Evolutionary conservation across 1,140 invertebrate genomes (phyloP), one percentile per base, ranked within the genome.

Genomic region (Antheraea pernyi): DNA sequence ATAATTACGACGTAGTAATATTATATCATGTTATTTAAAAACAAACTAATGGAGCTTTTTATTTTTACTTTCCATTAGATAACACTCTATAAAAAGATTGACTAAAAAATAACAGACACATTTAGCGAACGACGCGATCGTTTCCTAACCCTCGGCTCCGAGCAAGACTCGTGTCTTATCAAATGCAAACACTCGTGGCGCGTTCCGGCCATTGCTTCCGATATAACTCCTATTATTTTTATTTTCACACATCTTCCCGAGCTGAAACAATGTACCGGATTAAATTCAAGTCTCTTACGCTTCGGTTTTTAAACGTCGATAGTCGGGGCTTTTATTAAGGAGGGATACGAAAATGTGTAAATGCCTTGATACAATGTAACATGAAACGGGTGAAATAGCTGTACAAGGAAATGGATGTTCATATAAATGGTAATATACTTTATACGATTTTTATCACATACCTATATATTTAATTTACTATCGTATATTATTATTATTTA

Each of bases 161-260:
- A n/a, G 61, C 62, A 65, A 53, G 69, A 37, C 58, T 65, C 48
- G 37, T 65, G 70, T 68, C 88, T 91, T 91, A 91, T 91, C 89
- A 86, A 86, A 84, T 83, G 81, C 82, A 81, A 85, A 89, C 89
- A 91, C 88, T 88, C 84, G 75, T 75, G 70, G 75, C 76, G 73
- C 81, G 82, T 91, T 89, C 83, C 85, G 80, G 80, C 79, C 84
- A 85, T 89, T 91, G 86, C 73, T 81, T 81, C 71, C 78, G 77
- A 86, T 75, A 74, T 71, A 65, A 65, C 72, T 74, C 75, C 83
- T 85, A 84, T 89, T 85, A 84, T 86, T 90, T 83, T 88, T 88
- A 86, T 89, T 88, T 82, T 72, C 74, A 80, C 82, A 74, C 78
- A 70, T 79, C 76, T 76, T 71, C 61, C 36, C 69, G 71, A 65